phyloP scores from a whole-genome alignment of 2,113 vertebrate genomes.

The Indri indri region DNA sequence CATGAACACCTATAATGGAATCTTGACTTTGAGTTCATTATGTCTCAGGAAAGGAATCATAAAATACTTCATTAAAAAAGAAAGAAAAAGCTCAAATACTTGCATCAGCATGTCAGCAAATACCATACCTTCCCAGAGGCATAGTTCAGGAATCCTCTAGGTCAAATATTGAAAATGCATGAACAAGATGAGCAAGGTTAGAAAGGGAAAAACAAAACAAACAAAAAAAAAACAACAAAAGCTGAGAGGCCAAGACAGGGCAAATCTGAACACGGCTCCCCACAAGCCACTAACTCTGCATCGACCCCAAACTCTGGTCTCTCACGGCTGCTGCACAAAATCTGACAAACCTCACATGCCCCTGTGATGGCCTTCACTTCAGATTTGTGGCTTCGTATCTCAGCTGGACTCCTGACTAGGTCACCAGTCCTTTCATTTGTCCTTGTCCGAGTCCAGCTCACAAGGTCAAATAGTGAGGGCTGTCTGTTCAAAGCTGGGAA shows the following conservation, averaged over 20 bases:
- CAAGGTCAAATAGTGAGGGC: background rate
- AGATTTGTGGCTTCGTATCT: background rate
- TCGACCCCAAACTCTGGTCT: background rate
- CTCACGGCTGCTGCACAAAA: background rate
- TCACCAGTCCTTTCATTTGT: background rate
- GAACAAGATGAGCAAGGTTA: background rate
- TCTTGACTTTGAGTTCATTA: constrained; percentile 26
- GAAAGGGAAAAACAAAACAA: background rate
- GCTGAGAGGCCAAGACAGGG: background rate
- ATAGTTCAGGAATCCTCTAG: background rate
- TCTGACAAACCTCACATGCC: background rate
- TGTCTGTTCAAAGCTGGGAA: background rate
- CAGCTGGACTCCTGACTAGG: background rate
- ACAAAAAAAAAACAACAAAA: too few species aligned
- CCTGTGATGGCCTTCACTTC: background rate
- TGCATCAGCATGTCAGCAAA: background rate
- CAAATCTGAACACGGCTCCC: background rate
- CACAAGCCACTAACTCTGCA: background rate
- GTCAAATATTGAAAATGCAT: background rate
- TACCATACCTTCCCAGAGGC: background rate
- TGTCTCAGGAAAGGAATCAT: constrained; percentile 25
- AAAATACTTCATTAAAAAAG: background rate
- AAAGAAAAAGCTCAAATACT: background rate
- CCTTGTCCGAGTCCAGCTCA: background rate
- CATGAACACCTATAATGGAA: background rate